Base-by-base conservation (phyloP, 1,140 invertebrate genomes). In the Saccostrea cuccullata region DNA sequence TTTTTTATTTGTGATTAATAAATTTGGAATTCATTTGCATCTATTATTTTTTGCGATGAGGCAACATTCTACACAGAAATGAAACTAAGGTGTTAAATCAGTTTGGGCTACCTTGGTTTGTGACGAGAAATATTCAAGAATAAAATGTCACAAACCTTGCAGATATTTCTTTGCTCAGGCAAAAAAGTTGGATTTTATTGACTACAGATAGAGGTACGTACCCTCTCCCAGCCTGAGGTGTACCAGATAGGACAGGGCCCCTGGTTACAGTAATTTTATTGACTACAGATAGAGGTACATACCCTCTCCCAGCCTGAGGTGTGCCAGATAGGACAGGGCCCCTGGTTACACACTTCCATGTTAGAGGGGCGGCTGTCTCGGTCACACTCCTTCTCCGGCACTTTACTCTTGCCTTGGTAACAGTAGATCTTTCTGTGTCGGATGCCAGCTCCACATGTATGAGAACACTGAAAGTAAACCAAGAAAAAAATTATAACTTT, bases 381-480 rank as follows among this genome's bases (percentile, higher is more conserved):
- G 89, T 92, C 87, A 91, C 95, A 95, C 17, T 90, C 85, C 13
- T 47, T 91, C n/a, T 94, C 92, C 85, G 90, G 85, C 9, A 94
- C 93, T 85, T 92, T 91, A 56, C 91, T 87, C 6, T 91, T 91
- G 20, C 90, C 91, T 15, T 90, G 90, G 85, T 89, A 90, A 89
- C 94, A 95, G 84, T 86, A 89, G 0, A 94, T 91, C 64, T 93
- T 92, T 8, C 94, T 88, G 55, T 92, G 91, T 47, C 91, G 90
- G 30, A 87, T 89, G 9, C 93, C 92, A 47, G 77, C 64, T 0
- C 96, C 96, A 94, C 97, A 97, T 2, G 96, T 96, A 40, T 95
- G 96, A 6, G 97, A 97, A 93, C 97, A 97, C 96, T 97, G 13
- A 95, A 95, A 91, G 87, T 84, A 67, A 86, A 26, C 12, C 2